These are phyloP conservation scores for Microtus montanus DNA, from an alignment of 2,113 vertebrate genomes.

Conservation along the genomic window DNA sequence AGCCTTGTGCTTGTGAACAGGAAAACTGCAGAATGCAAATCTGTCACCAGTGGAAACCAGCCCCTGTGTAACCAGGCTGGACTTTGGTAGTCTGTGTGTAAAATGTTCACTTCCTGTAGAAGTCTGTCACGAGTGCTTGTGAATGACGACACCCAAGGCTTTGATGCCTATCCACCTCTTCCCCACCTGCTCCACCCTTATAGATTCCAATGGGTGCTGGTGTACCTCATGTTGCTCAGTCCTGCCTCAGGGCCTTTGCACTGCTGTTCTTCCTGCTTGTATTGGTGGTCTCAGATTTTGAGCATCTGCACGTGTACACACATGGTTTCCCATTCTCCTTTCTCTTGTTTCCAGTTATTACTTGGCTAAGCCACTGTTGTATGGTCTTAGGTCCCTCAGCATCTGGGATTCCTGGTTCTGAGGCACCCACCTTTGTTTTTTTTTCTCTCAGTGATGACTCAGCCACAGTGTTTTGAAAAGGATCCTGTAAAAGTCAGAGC, in stretches of 20 bases:
- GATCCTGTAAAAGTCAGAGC: neutral
- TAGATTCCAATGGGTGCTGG: neutral
- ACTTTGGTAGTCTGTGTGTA: neutral
- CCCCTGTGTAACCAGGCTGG: neutral
- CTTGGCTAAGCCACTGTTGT: neutral
- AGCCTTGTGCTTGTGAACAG: accelerated
- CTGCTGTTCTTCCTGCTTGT: neutral
- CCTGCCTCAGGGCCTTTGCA: neutral
- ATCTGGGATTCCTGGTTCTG: neutral
- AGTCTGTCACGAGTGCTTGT: neutral
- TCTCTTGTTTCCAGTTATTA: neutral
- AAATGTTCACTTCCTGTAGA: neutral
- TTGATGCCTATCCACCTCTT: accelerated
- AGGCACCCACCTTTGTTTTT: neutral
- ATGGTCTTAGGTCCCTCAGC: neutral
- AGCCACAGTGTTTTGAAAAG: neutral
- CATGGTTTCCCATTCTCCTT: neutral
- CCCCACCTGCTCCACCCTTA: too few species aligned
- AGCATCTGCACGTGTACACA: neutral
- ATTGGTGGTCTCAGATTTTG: neutral
- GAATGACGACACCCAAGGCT: neutral
- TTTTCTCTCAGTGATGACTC: neutral
- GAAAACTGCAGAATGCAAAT: neutral
- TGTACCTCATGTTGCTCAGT: neutral
- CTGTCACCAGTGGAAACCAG: neutral